These are phyloP conservation scores for Zaprionus capensis DNA, from an alignment of 1,140 invertebrate genomes.

Conservation along the genomic window DNA sequence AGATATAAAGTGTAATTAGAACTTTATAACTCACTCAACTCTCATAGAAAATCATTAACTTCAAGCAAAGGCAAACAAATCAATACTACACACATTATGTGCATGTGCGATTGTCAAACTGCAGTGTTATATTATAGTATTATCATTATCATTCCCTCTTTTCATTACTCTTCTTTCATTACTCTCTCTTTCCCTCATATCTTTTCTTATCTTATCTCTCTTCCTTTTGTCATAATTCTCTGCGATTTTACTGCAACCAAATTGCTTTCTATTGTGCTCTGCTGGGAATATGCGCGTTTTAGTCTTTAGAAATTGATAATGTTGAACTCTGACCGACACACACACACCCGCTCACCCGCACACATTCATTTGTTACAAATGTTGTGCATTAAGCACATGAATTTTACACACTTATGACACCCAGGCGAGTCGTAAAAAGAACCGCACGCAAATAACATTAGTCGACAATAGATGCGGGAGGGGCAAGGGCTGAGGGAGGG, in stretches of 20 bases:
- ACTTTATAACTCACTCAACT: too few species aligned
- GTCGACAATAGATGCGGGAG: slow-evolving; percentile 44
- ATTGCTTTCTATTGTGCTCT: slow-evolving; percentile 1
- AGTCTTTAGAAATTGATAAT: slow-evolving; percentile 48
- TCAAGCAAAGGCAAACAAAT: too few species aligned
- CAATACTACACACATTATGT: too few species aligned
- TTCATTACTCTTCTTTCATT: not conserved
- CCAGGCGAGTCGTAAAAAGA: slow-evolving; percentile 72
- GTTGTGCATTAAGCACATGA: slow-evolving; percentile 77
- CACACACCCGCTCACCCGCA: not conserved
- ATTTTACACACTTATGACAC: slow-evolving; percentile 81
- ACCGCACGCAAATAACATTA: slow-evolving; percentile 78
- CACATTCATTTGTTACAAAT: slow-evolving; percentile 55
- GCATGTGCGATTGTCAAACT: too few species aligned
- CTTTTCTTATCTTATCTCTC: not conserved
- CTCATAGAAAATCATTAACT: too few species aligned
- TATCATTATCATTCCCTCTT: not conserved
- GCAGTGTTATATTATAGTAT: too few species aligned
- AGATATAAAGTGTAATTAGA: too few species aligned
- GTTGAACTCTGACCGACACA: slow-evolving; percentile 40
- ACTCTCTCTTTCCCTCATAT: not conserved
- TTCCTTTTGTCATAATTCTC: not conserved
- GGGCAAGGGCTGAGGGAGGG: not conserved
- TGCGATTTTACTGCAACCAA: not conserved
- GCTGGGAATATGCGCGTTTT: not conserved